Percentiles rank a stretch among this genome's conserved stretches.
phyloP scores from a whole-genome alignment of 2,797 vertebrate genomes.

The Babyrousa celebensis region DNA sequence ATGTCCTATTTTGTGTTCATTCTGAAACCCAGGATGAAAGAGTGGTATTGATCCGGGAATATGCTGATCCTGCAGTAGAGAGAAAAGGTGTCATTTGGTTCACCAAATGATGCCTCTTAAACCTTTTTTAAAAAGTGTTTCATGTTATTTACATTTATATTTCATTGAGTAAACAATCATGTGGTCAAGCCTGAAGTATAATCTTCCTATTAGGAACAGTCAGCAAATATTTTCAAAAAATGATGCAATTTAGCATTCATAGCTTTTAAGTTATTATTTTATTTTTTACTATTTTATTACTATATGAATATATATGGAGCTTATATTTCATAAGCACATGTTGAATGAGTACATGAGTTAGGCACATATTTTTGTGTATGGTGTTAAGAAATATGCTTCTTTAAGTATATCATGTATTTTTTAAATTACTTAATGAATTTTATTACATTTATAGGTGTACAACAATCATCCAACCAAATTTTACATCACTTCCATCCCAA shows the following conservation, averaged over 20 bases:
- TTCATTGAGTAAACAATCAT: background rate
- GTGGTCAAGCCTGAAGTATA: background rate
- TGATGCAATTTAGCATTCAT: background rate
- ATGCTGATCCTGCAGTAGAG: background rate
- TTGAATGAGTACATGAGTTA: background rate
- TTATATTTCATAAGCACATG: background rate
- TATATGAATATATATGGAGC: background rate
- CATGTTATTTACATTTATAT: background rate
- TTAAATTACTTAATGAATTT: background rate
- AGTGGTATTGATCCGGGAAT: background rate
- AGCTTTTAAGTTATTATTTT: background rate
- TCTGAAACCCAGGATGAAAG: background rate
- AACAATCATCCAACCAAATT: no score
- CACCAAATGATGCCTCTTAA: background rate
- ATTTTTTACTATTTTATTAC: constrained; percentile 42
- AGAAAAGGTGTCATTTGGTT: background rate
- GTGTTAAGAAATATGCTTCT: no score
- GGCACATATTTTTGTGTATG: background rate
- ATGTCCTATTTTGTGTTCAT: constrained; percentile 13
- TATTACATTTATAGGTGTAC: no score
- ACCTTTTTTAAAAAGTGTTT: background rate
- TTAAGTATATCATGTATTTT: background rate
- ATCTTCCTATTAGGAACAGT: background rate
- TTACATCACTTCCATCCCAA: no score
- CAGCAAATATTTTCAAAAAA: background rate